A percentile compares a stretch with the other conserved stretches of the same genome.
Evolutionary conservation across 1,140 invertebrate species (phyloP).

Genomic region (Scaptomyza pallida): DNA sequence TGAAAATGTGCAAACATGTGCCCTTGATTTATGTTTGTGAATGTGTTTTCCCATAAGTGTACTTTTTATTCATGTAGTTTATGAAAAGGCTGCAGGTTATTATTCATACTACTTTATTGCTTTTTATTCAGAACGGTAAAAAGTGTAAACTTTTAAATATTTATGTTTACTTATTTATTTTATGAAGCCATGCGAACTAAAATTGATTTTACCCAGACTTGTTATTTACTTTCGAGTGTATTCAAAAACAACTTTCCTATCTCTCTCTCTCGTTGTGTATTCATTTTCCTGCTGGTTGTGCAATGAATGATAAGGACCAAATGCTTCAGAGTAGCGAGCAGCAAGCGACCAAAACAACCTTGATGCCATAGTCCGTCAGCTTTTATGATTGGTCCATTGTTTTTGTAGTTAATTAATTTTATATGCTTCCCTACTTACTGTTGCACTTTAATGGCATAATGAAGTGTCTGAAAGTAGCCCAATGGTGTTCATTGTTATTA

Average conservation of each 20-base stretch:
- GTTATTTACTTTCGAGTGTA: neutral
- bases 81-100: no score
- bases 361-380: slow-evolving; percentile 18
- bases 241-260: neutral
- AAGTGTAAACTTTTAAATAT: no score
- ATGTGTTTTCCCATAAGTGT: neutral
- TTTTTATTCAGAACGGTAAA: no score
- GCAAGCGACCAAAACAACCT: neutral
- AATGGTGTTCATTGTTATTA: slow-evolving; percentile 26
- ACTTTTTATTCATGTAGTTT: no score
- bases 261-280: slow-evolving; percentile 4
- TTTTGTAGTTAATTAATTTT: slow-evolving; percentile 74
- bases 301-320: slow-evolving; percentile 61
- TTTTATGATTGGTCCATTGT: slow-evolving; percentile 52
- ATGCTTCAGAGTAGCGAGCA: slow-evolving; percentile 37
- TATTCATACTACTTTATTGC: no score
- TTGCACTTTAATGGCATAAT: slow-evolving; percentile 65
- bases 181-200: no score
- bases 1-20: neutral
- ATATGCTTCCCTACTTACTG: slow-evolving; percentile 50
- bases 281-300: slow-evolving; percentile 40
- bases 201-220: no score
- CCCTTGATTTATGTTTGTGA: neutral
- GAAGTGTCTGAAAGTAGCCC: slow-evolving; percentile 24
- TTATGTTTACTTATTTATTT: no score